Evolutionary conservation across 2,888 invertebrate species (phyloP).

Genomic region (Eudasyphora cyanicolor): DNA sequence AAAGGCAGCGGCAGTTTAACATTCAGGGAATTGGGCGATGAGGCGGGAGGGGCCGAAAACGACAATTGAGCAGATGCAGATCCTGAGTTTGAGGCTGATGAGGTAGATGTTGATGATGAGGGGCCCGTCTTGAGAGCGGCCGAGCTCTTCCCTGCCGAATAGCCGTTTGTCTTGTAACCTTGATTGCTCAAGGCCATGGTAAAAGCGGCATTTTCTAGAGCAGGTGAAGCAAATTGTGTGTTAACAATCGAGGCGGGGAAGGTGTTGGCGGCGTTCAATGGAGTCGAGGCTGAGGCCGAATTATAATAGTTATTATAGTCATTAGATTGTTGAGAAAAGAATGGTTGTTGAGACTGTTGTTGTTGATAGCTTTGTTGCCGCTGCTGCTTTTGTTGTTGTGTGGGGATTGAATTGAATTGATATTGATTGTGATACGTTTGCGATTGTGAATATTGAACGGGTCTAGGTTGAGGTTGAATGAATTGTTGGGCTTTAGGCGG

Average conservation of each 20-base stretch:
- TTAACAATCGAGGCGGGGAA: constrained; percentile 49
- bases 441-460: constrained; percentile 32
- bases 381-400: not conserved
- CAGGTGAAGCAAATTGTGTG: constrained; percentile 71
- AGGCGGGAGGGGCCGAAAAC: constrained; percentile 13
- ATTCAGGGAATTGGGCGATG: constrained; percentile 69
- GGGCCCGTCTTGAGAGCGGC: not conserved
- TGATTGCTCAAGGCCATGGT: constrained; percentile 73
- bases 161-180: constrained; percentile 73
- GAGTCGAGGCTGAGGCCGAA: constrained; percentile 14
- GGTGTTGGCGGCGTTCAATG: not conserved
- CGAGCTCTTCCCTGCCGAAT: constrained; percentile 53
- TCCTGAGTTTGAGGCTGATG: not conserved
- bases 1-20: constrained; percentile 75
- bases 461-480: not conserved
- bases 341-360: constrained; percentile 44
- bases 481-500: constrained; percentile 64
- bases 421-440: constrained; percentile 53
- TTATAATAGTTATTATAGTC: not conserved
- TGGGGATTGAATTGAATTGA: constrained; percentile 11
- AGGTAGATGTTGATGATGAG: not conserved
- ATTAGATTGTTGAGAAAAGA: constrained; percentile 46
- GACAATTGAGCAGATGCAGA: constrained; percentile 17
- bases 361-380: constrained; percentile 38
- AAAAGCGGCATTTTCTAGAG: constrained; percentile 74